Base-by-base conservation (phyloP, 2,888 invertebrate species). In the Drosophila anomelani region DNA sequence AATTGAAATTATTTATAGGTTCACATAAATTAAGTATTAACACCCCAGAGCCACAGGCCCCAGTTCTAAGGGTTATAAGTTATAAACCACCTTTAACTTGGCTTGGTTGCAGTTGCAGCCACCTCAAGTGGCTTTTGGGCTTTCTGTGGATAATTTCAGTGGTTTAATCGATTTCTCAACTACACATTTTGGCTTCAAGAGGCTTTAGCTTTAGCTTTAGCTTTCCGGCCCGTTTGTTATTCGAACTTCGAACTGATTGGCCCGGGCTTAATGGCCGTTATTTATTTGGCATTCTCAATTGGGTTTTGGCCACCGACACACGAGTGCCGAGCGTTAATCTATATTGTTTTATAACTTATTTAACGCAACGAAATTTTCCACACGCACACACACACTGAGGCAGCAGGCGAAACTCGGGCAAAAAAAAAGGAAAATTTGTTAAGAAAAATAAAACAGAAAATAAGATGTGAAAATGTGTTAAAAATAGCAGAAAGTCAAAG, bases 1-100 rank as follows among this genome's bases (percentile, higher is more conserved):
- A 83, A 82, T 81, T 78, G 69, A 89, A 81, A 89, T 89, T 90
- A 91, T 91, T 91, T 90, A 90, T 90, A 90, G 91, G 85, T 85
- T 84, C 88, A 88, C 85, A 89, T 84, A 89, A 87, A 87, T 91
- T 87, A 85, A 85, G 81, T 83, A 85, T 89, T 90, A 80, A 89
- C 86, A 84, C 75, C 83, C 83, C 71, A 71, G 43, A 20, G n/a
- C 26, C 46, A 29, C 47, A 32, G 67, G 57, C 69, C 57, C 41
- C 47, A 58, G 29, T 23, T 36, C 71, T 54, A 71, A 71, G 68
- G 68, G 71, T 61, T 26, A 26, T 26, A 26, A 82, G 83, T 82
- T 75, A 72, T 36, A 29, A 29, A 2, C 2, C 12, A 54, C 36
- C 41, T 4, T 32, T 32, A 12, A 55, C 32, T 20, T 34, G 41